Evolutionary conservation across 2,797 vertebrate genomes (phyloP).

Genomic region (Danio aesculapii): DNA sequence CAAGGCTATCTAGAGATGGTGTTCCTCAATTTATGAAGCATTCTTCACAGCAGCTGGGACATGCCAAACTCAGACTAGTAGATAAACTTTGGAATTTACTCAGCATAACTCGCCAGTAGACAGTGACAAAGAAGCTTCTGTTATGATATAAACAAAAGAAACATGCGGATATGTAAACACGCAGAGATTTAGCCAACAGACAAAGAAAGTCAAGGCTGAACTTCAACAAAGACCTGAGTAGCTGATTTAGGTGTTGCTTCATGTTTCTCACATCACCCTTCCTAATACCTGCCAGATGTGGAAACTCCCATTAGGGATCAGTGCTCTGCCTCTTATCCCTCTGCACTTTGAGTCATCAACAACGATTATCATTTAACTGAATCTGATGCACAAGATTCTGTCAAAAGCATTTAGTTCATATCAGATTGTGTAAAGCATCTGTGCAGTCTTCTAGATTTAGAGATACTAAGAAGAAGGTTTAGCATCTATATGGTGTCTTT

Average conservation of each 20-base stretch:
- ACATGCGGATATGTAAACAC: slow-evolving; percentile 36
- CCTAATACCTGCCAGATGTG: slow-evolving; percentile 45
- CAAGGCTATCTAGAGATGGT: slow-evolving; percentile 67
- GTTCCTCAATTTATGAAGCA: slow-evolving; percentile 69
- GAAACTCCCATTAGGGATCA: slow-evolving; percentile 54
- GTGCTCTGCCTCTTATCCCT: slow-evolving; percentile 52
- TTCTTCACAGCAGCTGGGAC: slow-evolving; percentile 62
- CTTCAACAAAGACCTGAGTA: background rate
- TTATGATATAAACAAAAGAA: slow-evolving; percentile 24
- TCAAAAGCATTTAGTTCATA: slow-evolving; percentile 7
- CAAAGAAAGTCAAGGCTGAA: background rate
- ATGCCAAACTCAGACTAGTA: slow-evolving; percentile 68
- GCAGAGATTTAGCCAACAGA: slow-evolving; percentile 16
- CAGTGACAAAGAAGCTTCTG: slow-evolving; percentile 47
- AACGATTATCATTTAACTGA: slow-evolving; percentile 27
- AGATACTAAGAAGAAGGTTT: background rate
- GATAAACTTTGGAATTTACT: slow-evolving; percentile 64
- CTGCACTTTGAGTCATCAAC: slow-evolving; percentile 45
- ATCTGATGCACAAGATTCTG: background rate
- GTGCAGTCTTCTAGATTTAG: slow-evolving; percentile 9
- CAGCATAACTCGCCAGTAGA: slow-evolving; percentile 51
- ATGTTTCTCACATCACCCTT: slow-evolving; percentile 50
- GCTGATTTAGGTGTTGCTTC: slow-evolving; percentile 35
- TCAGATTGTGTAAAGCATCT: background rate
- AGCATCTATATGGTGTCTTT: background rate